phyloP scores from a whole-genome alignment of 2,797 vertebrate species.

The Streptopelia turtur region DNA sequence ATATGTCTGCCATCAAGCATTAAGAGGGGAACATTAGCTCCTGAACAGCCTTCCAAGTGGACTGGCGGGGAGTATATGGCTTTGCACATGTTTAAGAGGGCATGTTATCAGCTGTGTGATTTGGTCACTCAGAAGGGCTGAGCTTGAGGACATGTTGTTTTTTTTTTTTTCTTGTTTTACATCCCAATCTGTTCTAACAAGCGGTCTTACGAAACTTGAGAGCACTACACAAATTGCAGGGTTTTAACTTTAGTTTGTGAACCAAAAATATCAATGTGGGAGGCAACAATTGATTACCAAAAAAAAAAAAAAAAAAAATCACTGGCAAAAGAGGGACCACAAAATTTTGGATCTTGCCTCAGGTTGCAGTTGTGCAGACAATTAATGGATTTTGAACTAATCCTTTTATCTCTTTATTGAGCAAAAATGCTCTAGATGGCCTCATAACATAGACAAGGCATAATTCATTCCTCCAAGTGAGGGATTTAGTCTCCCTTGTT shows the following conservation, averaged over 20 bases:
- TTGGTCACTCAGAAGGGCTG: background rate
- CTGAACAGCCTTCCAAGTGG: background rate
- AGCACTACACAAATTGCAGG: background rate
- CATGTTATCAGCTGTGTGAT: background rate
- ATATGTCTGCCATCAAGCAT: background rate
- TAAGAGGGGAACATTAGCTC: background rate
- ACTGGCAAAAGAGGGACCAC: background rate
- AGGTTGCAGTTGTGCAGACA: background rate
- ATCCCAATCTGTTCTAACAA: background rate
- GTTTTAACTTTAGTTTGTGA: background rate
- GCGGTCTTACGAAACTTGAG: background rate
- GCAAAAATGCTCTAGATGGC: background rate
- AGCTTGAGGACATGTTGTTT: background rate
- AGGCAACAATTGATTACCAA: background rate
- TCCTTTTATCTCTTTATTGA: background rate
- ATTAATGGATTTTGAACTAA: background rate
- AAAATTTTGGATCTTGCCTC: background rate
- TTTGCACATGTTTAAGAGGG: background rate
- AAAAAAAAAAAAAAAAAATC: background rate
- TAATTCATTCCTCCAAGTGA: background rate
- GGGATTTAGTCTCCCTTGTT: background rate
- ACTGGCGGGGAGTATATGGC: background rate
- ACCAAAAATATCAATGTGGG: background rate
- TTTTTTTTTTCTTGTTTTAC: background rate
- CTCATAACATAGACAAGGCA: background rate